These are phyloP conservation scores for Pachypeltis micranthus DNA, from an alignment of 1,140 invertebrate species.

Conservation along the genomic window DNA sequence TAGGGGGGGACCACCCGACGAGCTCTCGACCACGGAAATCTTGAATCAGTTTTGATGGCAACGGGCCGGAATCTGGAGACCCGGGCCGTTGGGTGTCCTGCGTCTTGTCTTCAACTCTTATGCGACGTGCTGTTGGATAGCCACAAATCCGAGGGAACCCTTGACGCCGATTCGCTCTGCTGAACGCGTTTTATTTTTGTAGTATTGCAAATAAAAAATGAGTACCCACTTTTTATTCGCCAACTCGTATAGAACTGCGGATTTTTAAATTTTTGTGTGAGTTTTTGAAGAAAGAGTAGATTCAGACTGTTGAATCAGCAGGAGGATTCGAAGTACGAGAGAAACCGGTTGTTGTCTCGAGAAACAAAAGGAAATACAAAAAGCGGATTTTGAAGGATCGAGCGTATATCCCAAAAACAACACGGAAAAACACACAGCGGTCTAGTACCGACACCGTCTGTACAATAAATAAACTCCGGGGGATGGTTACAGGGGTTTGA, in stretches of 20 bases:
- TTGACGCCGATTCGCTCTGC: too few relatives aligned
- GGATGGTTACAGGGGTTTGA: not conserved
- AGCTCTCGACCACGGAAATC: conserved; percentile 24
- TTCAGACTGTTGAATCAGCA: too few relatives aligned
- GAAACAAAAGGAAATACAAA: not conserved
- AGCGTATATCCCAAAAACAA: not conserved
- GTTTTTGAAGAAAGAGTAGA: too few relatives aligned
- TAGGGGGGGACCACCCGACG: conserved; percentile 19
- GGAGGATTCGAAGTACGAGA: too few relatives aligned
- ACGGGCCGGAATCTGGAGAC: not conserved
- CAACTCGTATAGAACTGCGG: too few relatives aligned
- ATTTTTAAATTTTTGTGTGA: too few relatives aligned
- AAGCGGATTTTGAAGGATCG: conserved; percentile 7
- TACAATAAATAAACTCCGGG: conserved; percentile 26
- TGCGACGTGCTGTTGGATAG: too few relatives aligned
- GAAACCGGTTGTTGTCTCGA: not conserved
- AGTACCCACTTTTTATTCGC: too few relatives aligned
- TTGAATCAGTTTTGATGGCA: conserved; percentile 10
- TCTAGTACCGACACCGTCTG: conserved; percentile 21
- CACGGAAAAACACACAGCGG: not conserved
- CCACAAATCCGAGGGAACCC: too few relatives aligned
- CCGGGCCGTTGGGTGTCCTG: not conserved
- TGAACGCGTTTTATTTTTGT: too few relatives aligned
- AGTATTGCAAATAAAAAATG: too few relatives aligned
- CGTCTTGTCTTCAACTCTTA: too few relatives aligned